Conservation (phyloP, 2,113 vertebrate genomes). For the Telmatochromis sp. region DNA sequence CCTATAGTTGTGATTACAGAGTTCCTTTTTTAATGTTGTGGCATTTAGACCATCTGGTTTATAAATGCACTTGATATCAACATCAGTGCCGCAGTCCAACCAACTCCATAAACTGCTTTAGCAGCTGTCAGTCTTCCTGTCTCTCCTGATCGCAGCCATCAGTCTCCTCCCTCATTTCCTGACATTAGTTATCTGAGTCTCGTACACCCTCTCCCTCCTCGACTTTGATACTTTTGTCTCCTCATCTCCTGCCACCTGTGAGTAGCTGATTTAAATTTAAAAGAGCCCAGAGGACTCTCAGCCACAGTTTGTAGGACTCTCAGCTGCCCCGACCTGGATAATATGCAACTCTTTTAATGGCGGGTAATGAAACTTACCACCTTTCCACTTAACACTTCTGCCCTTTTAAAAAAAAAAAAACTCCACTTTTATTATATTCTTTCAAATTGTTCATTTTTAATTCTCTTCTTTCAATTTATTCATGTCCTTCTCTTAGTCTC, state of each 20-base stretch:
- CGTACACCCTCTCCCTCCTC: background rate
- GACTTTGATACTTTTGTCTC: background rate
- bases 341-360: background rate
- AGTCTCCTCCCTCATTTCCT: background rate
- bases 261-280: conserved; percentile 22
- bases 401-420: background rate
- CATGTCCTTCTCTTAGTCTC: conserved; percentile 1
- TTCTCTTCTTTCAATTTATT: conserved; percentile 23
- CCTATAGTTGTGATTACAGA: background rate
- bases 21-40: background rate
- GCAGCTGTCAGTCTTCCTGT: background rate
- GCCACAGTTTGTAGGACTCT: background rate
- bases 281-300: conserved; percentile 24
- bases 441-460: background rate
- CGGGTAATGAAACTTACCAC: conserved; percentile 22
- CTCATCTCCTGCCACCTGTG: background rate
- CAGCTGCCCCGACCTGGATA: conserved; percentile 23
- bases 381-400: background rate
- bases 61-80: background rate
- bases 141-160: background rate
- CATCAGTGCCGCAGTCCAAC: background rate
- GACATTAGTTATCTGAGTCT: background rate
- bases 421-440: background rate
- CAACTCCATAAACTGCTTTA: background rate
- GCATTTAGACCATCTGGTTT: background rate